A percentile compares a stretch with the other conserved stretches of the same genome.
Evolutionary conservation across 2,797 vertebrate genomes (phyloP).

Genomic region (Protosalanx chinensis): DNA sequence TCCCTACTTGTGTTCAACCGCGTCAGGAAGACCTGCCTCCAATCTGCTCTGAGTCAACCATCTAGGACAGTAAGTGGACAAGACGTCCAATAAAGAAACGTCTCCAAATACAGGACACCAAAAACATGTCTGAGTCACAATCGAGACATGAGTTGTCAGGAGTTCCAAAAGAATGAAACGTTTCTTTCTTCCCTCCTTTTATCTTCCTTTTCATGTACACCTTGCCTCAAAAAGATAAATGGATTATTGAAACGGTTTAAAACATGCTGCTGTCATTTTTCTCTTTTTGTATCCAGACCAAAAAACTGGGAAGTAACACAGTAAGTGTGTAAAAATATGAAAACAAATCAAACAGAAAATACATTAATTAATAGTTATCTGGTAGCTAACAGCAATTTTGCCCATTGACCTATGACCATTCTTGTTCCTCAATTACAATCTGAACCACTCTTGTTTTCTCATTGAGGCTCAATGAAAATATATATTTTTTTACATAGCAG

Average conservation of each 20-base stretch:
- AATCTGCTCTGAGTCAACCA: conserved; percentile 23
- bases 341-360: conserved; percentile 27
- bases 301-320: conserved; percentile 20
- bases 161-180: conserved; percentile 2
- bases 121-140: conserved; percentile 23
- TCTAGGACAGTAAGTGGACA: conserved; percentile 23
- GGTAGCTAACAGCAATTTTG: conserved; percentile 12
- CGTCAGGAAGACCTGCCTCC: conserved; percentile 16
- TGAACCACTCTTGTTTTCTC: no score
- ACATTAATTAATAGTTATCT: conserved; percentile 23
- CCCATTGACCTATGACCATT: no score
- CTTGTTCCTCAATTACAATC: no score
- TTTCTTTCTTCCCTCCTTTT: conserved; percentile 6
- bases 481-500: no score
- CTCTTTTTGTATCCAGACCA: conserved; percentile 12
- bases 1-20: neutral
- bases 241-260: conserved; percentile 27
- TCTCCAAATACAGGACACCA: conserved; percentile 7
- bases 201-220: conserved; percentile 27
- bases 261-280: conserved; percentile 19
- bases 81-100: conserved; percentile 11
- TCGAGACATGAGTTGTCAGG: conserved; percentile 26
- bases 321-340: conserved; percentile 24
- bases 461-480: neutral
- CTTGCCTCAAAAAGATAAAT: conserved; percentile 9